Base-by-base conservation (phyloP, 92 coral and sea anemone species). In the Actinostola sp. region DNA sequence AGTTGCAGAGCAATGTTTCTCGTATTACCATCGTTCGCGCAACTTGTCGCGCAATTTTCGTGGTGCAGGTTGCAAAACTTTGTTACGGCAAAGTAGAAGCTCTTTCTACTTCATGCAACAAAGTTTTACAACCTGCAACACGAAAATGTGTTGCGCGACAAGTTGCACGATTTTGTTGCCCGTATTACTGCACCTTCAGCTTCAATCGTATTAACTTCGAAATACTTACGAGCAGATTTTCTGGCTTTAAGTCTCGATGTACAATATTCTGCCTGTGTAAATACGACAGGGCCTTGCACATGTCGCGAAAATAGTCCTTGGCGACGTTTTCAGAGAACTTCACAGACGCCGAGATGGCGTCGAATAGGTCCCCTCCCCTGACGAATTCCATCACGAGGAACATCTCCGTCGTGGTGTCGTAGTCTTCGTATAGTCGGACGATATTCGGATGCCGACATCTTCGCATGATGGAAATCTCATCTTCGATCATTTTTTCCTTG, bases 221-320 rank as follows among this genome's bases (percentile, higher is more conserved):
- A 16, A 26, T 57, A 72, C 98, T 83, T 81, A 95, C 99, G 78
- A 95, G 75, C 16, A 95, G 80, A 61, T 95, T 95, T 75, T 95
- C 99, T 9, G 99, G 99, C 77, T 95, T 95, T n/a, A 95, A 60
- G 33, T 95, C 99, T 61, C 99, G 76, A 55, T 95, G 99, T 15
- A 95, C 99, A 24, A 95, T 85, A 38, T 84, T 87, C 72, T 85
- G 92, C 80, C 73, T 82, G 81, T 95, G 99, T 34, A 95, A 86
- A 84, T 95, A 95, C 0, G 80, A 77, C 59, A 95, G 75, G 6
- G 99, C 92, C 28, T 88, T 95, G 13, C 83, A 77, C 70, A 95
- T 77, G 79, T 95, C 99, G 55, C 83, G 77, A 27, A 89, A 86
- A 70, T 91, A 91, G 16, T 77, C 70, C 58, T 86, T 78, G 4